These are phyloP conservation scores for Euzetes globulus DNA, from an alignment of 2,888 invertebrate species.

Conservation along the genomic window DNA sequence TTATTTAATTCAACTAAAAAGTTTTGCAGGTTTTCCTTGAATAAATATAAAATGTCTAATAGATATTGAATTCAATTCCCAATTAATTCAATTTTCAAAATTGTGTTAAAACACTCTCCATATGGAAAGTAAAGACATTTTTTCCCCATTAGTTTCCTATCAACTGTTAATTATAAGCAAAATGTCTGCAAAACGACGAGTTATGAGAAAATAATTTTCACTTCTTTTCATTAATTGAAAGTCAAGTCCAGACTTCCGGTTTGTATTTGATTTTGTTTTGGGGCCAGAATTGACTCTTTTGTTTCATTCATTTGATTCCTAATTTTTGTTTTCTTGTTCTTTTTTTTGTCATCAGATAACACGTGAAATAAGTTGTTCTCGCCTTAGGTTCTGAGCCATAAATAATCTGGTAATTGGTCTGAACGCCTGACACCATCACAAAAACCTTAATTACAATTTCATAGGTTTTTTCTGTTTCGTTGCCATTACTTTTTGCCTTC, in stretches of 20 bases:
- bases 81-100: not conserved
- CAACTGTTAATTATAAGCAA: not conserved
- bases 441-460: not conserved
- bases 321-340: not conserved
- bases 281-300: not conserved
- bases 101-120: not conserved
- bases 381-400: not conserved
- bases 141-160: not conserved
- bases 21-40: no score
- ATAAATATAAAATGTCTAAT: no score
- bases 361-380: constrained; percentile 2
- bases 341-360: not conserved
- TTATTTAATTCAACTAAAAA: no score
- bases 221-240: not conserved
- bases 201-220: not conserved
- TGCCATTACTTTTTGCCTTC: not conserved
- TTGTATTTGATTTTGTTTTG: not conserved
- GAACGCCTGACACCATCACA: not conserved
- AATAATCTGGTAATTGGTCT: not conserved
- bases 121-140: not conserved
- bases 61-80: no score
- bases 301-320: not conserved
- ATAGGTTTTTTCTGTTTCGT: no score
- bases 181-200: not conserved
- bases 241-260: not conserved